Conservation (phyloP, 2,113 vertebrate genomes). For the Prochilodus magdalenae region DNA sequence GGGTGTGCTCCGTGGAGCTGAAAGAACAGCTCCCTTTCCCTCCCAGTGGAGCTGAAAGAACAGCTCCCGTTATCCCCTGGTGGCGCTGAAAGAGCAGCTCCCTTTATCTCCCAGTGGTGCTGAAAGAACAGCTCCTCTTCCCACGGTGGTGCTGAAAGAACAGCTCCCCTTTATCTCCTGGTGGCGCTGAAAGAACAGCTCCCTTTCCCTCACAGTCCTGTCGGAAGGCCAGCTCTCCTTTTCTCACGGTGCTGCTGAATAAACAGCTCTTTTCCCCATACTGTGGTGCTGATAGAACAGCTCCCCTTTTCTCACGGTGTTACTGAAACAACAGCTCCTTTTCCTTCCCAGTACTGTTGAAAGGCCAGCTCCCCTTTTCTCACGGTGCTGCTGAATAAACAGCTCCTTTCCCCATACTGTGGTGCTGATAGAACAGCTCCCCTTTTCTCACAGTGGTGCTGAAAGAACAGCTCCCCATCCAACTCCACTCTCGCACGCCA, state of each 20-base stretch:
- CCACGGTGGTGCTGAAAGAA: no score
- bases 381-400: not conserved
- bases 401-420: not conserved
- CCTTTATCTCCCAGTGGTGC: no score
- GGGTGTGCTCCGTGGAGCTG: no score
- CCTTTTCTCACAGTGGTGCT: not conserved
- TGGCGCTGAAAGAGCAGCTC: not conserved
- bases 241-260: conserved; percentile 21
- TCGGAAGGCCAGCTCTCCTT: not conserved
- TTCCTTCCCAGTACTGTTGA: no score
- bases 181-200: not conserved
- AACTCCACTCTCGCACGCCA: not conserved
- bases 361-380: not conserved
- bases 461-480: conserved; percentile 64
- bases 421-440: not conserved
- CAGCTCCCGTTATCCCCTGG: not conserved
- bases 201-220: not conserved
- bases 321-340: no score
- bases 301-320: not conserved
- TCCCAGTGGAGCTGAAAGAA: not conserved
- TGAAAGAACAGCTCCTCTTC: no score
- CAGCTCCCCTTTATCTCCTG: no score
- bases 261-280: no score
- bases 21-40: no score
- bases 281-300: not conserved